Evolutionary conservation across 2,113 vertebrate genomes (phyloP).

Genomic region (Penelope pileata): DNA sequence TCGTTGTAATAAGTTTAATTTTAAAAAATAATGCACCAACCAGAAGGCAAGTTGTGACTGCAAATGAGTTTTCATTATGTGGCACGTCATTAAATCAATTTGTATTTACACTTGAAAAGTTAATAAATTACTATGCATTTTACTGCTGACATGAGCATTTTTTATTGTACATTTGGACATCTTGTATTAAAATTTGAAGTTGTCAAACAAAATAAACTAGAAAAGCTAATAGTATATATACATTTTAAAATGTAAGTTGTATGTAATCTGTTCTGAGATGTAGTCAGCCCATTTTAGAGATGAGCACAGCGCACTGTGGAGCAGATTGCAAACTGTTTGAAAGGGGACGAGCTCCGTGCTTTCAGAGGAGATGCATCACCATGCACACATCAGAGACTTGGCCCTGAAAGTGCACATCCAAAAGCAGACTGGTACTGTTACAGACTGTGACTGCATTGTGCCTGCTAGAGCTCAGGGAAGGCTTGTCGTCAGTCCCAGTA

Average conservation of each 20-base stretch:
- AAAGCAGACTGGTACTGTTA: background rate
- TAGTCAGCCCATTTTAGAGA: background rate
- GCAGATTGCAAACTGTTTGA: background rate
- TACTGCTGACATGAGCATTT: constrained; percentile 49
- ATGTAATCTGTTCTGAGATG: background rate
- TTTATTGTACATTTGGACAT: background rate
- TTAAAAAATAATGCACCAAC: background rate
- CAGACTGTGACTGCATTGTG: accelerated
- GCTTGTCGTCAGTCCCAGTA: background rate
- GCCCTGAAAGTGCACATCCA: background rate
- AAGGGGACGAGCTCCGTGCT: accelerated
- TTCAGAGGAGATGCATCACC: background rate
- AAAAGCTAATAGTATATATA: background rate
- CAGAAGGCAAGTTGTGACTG: constrained; percentile 9
- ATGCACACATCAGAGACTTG: accelerated
- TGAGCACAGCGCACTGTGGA: background rate
- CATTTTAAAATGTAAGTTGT: background rate
- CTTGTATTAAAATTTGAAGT: background rate
- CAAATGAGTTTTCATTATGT: constrained; percentile 38
- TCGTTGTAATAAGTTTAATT: constrained; percentile 17
- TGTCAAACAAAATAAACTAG: background rate
- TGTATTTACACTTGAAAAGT: constrained; percentile 53
- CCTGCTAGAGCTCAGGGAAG: background rate
- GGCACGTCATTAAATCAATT: constrained; percentile 24
- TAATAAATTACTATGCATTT: constrained; percentile 68